Evolutionary conservation across 2,113 vertebrate species (phyloP).

Genomic region (Thalassoma bifasciatum): DNA sequence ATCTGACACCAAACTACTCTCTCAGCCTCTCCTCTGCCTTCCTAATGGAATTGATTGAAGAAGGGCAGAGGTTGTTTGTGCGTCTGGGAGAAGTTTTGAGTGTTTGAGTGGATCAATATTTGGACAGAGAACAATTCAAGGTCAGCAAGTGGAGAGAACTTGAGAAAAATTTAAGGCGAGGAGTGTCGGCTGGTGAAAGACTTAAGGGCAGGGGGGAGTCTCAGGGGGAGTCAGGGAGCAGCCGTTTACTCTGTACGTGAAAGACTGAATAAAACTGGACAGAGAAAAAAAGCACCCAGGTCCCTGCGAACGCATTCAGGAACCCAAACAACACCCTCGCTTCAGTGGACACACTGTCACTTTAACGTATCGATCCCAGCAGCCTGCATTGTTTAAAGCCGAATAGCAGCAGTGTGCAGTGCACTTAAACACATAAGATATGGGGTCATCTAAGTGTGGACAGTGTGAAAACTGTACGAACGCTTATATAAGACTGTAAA

Average conservation of each 20-base stretch:
- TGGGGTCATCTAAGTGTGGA: conserved; percentile 21
- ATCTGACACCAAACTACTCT: conserved; percentile 55
- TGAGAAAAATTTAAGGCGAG: conserved; percentile 37
- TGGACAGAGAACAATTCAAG: conserved; percentile 71
- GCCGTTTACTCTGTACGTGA: conserved; percentile 42
- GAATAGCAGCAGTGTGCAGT: conserved; percentile 45
- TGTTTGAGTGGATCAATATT: conserved; percentile 78
- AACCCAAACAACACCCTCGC: conserved; percentile 49
- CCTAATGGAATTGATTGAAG: conserved; percentile 70
- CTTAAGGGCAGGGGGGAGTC: conserved; percentile 46
- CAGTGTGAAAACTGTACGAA: conserved; percentile 23
- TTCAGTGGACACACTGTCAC: conserved; percentile 40
- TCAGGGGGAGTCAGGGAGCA: conserved; percentile 25
- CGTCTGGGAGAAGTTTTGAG: conserved; percentile 68
- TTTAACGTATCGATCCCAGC: conserved; percentile 53
- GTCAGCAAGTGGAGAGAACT: conserved; percentile 58
- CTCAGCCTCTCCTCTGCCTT: conserved; percentile 50
- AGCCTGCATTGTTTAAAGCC: conserved; percentile 52
- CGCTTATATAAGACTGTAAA: background rate
- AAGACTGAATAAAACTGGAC: conserved; percentile 28
- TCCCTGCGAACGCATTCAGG: conserved; percentile 26
- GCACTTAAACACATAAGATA: conserved; percentile 47
- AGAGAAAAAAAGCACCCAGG: conserved; percentile 9
- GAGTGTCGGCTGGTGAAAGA: conserved; percentile 57
- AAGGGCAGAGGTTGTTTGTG: conserved; percentile 70